A percentile compares a stretch with the other conserved stretches of the same genome.
Conservation (phyloP, 2,113 vertebrate species). For the Jaculus jaculus region DNA sequence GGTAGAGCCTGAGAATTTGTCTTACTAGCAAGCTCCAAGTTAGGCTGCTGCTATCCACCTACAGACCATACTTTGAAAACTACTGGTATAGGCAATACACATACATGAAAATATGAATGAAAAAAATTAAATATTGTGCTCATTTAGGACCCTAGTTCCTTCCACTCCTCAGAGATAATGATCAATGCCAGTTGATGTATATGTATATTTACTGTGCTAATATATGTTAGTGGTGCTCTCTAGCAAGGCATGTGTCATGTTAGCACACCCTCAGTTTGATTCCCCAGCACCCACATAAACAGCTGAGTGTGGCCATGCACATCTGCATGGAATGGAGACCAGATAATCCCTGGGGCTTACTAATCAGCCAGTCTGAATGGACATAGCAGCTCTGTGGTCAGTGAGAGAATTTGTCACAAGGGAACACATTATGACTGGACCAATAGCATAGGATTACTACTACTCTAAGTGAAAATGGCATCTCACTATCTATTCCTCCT, state of each 20-base stretch:
- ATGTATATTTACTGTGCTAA: not conserved
- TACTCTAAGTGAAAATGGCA: not conserved
- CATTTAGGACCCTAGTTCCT: not conserved
- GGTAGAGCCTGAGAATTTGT: not conserved
- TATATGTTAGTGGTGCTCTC: not conserved
- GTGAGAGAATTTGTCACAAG: too few relatives aligned
- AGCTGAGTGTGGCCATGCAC: too few relatives aligned
- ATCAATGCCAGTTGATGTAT: not conserved
- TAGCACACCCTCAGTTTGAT: not conserved
- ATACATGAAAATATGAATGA: not conserved
- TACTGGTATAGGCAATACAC: not conserved
- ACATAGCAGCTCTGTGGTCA: too few relatives aligned
- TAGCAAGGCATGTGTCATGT: not conserved
- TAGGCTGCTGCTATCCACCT: not conserved
- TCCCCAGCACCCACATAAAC: too few relatives aligned
- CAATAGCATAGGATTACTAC: not conserved
- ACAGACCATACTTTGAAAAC: not conserved
- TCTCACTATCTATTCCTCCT: not conserved
- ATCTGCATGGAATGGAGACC: too few relatives aligned
- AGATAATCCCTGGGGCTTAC: too few relatives aligned
- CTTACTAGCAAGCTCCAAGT: not conserved
- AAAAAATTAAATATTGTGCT: not conserved
- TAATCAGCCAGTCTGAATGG: too few relatives aligned
- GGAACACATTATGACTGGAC: too few relatives aligned
- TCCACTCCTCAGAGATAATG: slow-evolving; percentile 14